Conservation (phyloP, 2,888 invertebrate species). For the Agriotes lineatus region DNA sequence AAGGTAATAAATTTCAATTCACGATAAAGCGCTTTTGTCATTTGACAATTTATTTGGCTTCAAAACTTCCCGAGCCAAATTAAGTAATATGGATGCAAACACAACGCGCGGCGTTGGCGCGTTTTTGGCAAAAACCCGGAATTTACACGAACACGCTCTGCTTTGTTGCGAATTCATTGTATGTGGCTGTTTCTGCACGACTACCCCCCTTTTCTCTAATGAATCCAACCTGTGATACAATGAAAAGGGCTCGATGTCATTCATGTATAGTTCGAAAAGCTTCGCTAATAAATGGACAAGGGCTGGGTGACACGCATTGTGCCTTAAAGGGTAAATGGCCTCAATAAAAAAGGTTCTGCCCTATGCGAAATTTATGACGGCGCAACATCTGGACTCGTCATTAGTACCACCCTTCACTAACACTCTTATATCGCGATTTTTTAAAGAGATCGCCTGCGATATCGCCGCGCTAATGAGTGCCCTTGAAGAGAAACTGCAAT, state of each 20-base stretch:
- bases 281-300: constrained; percentile 54
- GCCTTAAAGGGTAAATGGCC: constrained; percentile 55
- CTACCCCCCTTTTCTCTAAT: constrained; percentile 4
- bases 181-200: constrained; percentile 14
- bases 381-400: constrained; percentile 55
- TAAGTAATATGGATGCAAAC: no score
- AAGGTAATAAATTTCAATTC: no score
- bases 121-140: background rate
- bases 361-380: constrained; percentile 53
- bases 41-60: no score
- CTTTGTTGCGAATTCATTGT: constrained; percentile 10
- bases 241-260: constrained; percentile 29
- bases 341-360: constrained; percentile 51
- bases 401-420: constrained; percentile 45
- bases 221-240: constrained; percentile 21
- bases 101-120: no score
- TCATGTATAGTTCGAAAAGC: constrained; percentile 26
- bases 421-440: constrained; percentile 10
- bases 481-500: background rate
- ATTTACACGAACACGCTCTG: background rate
- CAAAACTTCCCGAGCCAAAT: no score
- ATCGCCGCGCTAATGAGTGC: background rate
- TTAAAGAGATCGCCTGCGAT: background rate
- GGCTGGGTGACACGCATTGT: constrained; percentile 55
- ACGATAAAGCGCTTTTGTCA: no score